Conservation (phyloP, 2,888 invertebrate genomes). For the Coecobrya sp. region DNA sequence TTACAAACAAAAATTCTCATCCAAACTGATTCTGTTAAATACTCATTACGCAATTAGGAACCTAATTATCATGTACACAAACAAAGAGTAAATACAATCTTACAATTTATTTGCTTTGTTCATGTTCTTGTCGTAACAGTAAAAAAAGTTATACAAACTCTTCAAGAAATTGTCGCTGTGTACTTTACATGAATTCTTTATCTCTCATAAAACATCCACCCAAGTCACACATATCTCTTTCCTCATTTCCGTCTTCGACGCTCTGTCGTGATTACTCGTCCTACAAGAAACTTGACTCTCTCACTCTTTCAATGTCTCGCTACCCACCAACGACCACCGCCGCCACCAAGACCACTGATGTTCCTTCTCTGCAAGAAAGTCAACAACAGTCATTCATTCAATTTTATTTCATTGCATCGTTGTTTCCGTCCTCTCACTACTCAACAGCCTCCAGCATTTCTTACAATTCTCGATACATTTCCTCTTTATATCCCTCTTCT, state of each 20-base stretch:
- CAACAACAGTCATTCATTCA: constrained; percentile 28
- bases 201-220: constrained; percentile 25
- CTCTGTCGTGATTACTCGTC: background rate
- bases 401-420: constrained; percentile 43
- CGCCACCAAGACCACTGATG: background rate
- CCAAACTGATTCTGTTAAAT: too few relatives aligned
- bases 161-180: background rate
- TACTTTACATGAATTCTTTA: constrained; percentile 1
- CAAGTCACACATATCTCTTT: background rate
- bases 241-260: background rate
- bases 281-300: constrained; percentile 9
- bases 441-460: constrained; percentile 38
- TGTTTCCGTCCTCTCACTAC: constrained; percentile 17
- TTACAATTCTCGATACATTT: constrained; percentile 46
- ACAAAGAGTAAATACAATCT: too few relatives aligned
- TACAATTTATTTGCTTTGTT: background rate
- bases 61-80: too few relatives aligned
- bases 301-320: background rate
- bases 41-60: too few relatives aligned
- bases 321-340: background rate
- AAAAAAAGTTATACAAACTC: background rate
- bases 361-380: background rate
- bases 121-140: background rate
- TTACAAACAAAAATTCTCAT: too few relatives aligned
- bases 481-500: constrained; percentile 9